Conservation (phyloP, 2,797 vertebrate genomes). For the Eremophila alpestris region DNA sequence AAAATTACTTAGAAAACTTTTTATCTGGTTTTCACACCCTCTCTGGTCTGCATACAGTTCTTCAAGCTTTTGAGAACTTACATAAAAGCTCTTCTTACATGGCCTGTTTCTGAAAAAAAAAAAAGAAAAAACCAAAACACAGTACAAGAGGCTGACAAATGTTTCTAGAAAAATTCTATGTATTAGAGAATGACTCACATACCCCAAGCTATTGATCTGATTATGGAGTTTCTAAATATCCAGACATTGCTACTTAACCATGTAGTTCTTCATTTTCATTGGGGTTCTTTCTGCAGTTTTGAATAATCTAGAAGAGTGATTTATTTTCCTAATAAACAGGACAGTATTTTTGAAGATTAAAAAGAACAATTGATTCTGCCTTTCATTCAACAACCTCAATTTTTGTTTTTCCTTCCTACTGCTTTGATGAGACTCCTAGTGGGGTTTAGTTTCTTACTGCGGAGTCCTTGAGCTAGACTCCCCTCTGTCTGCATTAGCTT, state of each 20-base stretch:
- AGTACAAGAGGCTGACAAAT: background rate
- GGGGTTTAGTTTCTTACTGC: background rate
- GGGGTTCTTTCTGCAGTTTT: background rate
- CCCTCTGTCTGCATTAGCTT: background rate
- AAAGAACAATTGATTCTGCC: background rate
- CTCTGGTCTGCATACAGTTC: background rate
- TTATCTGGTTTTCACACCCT: background rate
- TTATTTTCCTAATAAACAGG: background rate
- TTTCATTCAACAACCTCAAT: background rate
- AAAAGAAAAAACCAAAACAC: background rate
- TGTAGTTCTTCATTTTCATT: background rate
- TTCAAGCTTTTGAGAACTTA: background rate
- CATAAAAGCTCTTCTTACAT: background rate
- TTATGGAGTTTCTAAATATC: background rate
- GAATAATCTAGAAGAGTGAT: background rate
- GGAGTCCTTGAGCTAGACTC: background rate
- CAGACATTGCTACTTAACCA: background rate
- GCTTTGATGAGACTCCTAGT: background rate
- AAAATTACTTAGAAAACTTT: conserved; percentile 19
- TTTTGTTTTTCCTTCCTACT: background rate
- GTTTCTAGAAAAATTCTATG: background rate
- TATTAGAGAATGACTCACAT: background rate
- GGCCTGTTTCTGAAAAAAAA: background rate
- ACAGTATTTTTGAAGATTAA: background rate
- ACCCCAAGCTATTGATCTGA: background rate